Base-by-base conservation (phyloP, 2,888 invertebrate species). In the Sarcophaga caerulescens region DNA sequence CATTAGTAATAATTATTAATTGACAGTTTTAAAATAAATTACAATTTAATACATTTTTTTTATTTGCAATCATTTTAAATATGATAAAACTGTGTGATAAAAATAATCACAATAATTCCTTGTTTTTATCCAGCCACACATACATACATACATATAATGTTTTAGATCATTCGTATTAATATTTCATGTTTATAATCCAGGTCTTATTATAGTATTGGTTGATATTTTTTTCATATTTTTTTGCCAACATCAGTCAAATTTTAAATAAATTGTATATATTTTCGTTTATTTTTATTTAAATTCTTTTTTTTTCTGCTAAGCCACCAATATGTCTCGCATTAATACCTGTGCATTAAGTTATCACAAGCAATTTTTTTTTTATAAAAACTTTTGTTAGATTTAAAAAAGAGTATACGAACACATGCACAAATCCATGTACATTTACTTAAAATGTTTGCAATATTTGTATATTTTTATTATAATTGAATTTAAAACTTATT, bases 401-500 rank as follows among this genome's bases (percentile, higher is more conserved):
- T 17, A 14, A 14, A 52, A 47, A 47, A 52, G 2, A 8, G 1
- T 35, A 8, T 2, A 35, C 17, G 17, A 12, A 0, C 5, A 17
- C 52, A 17, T 17, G 5, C 52, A 52, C 52, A 52, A 52, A 17
- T 52, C 35, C 2, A 35, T 35, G 35, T 35, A 35, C 2, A 52
- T 52, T 52, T 52, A 17, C 4, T 47, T 35, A 0, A 52, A 52
- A 52, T 52, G 17, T 52, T 52, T 52, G 52, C 52, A 52, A 52
- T 52, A 52, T 52, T 52, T 52, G 17, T 52, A 52, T 17, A 52
- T 10, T 79, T 79, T 70, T 63, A 35, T 70, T 47, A 68, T 74
- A 81, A 81, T 81, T 81, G 60, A 81, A 81, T 74, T 75, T 81
- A 10, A 35, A n/a, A 52, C 25, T 35, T 65, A 25, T 65, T 62